Evolutionary conservation across 2,888 invertebrate genomes (phyloP).

Genomic region (Mythimna lalbum): DNA sequence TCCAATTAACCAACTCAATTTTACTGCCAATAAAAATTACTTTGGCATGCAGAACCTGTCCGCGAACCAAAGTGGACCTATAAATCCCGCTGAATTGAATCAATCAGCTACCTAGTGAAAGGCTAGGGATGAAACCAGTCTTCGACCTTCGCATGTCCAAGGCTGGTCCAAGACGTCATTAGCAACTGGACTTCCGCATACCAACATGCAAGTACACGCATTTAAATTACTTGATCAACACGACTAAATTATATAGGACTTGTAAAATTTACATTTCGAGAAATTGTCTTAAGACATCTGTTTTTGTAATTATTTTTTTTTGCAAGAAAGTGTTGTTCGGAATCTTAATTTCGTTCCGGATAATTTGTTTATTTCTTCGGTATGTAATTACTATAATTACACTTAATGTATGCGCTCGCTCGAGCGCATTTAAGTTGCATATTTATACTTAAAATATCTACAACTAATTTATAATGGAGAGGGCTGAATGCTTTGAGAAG

Average conservation of each 20-base stretch:
- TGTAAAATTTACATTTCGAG: constrained; percentile 17
- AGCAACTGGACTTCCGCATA: constrained; percentile 62
- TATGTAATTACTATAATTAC: constrained; percentile 7
- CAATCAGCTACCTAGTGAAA: constrained; percentile 63
- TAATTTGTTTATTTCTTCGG: constrained; percentile 21
- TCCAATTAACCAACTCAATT: background rate
- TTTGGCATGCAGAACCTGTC: background rate
- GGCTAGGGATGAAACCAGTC: constrained; percentile 64
- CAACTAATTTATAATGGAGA: too few relatives aligned
- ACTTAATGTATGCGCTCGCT: constrained; percentile 6
- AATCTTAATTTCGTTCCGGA: constrained; percentile 28
- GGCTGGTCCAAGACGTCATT: constrained; percentile 45
- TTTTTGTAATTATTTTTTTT: background rate
- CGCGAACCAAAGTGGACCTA: background rate
- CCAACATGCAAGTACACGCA: constrained; percentile 27
- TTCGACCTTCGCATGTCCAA: constrained; percentile 57
- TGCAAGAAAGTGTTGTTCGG: constrained; percentile 10
- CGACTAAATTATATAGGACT: constrained; percentile 22
- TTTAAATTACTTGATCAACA: constrained; percentile 42
- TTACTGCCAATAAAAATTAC: background rate
- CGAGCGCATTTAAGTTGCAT: constrained; percentile 39
- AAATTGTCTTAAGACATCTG: background rate
- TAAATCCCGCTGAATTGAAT: constrained; percentile 25
- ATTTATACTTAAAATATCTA: background rate
- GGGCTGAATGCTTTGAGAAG: too few relatives aligned